Base-by-base conservation (phyloP, 2,797 vertebrate genomes). In the Odontamblyopus lacepedii region DNA sequence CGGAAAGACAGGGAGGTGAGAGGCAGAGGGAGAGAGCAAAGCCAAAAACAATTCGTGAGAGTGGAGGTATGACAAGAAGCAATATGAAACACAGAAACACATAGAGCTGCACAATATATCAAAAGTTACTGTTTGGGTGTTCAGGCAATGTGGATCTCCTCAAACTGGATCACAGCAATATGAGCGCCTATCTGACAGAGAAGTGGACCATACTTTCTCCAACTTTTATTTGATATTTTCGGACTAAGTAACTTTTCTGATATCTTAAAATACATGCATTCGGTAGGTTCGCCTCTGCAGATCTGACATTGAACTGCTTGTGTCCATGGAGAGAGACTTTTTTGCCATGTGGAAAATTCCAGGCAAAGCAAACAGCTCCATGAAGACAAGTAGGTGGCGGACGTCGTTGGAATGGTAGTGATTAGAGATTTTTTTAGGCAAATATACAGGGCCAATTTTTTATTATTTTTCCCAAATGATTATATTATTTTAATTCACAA, bases 1-100 rank as follows among this genome's bases (percentile, higher is more conserved):
- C 63, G 15, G 74, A 72, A 81, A 78, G 16, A 69, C 68, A 78
- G 9, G 73, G 35, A 80, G 67, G 70, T 75, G 6, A 74, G 61
- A 74, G 29, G 74, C 26, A 76, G 61, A 56, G 63, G 79, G 50
- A 69, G 53, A 66, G 23, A 32, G 35, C 15, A 30, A 66, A 76
- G 67, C 18, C 27, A 60, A 38, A 71, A 11, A 72, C 41, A 71
- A 62, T 44, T 23, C 4, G 57, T 41, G 65, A 67, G 56, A 70
- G 44, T 51, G 44, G 75, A 75, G 75, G 86, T 51, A 75, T n/a
- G 32, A 38, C 63, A 67, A 84, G 38, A 81, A 76, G 76, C 61
- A 66, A 53, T 62, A 53, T 79, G 56, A 77, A 85, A 73, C 67
- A 71, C 15, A 57, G 73, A 79, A 35, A 80, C 41, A 68, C 69